Evolutionary conservation across 2,888 invertebrate species (phyloP).

Genomic region (Cephus pulcher): DNA sequence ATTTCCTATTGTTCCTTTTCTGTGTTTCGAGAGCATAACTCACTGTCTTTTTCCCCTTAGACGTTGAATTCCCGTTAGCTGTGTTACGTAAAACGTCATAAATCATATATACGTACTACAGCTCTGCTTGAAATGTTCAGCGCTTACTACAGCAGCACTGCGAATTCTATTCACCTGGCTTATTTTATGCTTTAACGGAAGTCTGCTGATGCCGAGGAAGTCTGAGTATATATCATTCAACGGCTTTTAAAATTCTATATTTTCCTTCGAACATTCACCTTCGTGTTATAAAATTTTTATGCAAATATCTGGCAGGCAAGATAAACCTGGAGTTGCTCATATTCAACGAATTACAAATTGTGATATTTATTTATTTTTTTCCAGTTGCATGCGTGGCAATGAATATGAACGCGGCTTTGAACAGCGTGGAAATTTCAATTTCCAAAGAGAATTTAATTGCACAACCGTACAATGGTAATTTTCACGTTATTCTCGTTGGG

Average conservation of each 20-base stretch:
- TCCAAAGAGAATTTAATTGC: slow-evolving; percentile 68
- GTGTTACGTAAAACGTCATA: neutral
- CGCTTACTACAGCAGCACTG: neutral
- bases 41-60: neutral
- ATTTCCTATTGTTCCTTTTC: neutral
- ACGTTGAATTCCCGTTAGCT: neutral
- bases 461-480: slow-evolving; percentile 43
- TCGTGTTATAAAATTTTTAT: neutral
- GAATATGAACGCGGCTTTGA: slow-evolving; percentile 69
- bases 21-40: neutral
- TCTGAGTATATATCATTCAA: neutral
- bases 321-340: neutral
- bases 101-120: neutral
- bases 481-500: slow-evolving; percentile 75
- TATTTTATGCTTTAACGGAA: neutral
- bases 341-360: neutral
- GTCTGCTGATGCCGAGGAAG: neutral
- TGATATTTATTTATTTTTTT: slow-evolving; percentile 37
- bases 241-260: neutral
- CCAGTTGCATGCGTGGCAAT: slow-evolving; percentile 70
- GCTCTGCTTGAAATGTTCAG: neutral
- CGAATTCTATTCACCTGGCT: neutral
- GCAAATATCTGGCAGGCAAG: neutral
- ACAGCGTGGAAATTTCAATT: slow-evolving; percentile 64
- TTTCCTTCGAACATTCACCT: neutral